phyloP scores from a whole-genome alignment of 2,888 invertebrate genomes.

The Escarpia spicata region DNA sequence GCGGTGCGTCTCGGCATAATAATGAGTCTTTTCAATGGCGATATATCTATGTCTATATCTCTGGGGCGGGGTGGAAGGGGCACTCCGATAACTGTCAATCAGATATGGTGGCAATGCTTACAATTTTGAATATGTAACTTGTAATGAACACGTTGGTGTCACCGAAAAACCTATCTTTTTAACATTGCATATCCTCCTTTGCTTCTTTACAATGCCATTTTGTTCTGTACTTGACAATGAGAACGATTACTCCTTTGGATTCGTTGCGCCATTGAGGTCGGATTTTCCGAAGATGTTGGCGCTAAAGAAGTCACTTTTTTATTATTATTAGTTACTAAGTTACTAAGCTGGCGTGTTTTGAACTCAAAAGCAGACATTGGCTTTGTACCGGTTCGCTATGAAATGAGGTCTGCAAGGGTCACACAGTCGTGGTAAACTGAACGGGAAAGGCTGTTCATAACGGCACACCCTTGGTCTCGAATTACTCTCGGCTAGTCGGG shows the following conservation, averaged over 20 bases:
- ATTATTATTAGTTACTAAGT: no score
- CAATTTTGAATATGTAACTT: neutral
- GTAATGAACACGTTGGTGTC: neutral
- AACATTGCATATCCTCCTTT: no score
- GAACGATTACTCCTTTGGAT: no score
- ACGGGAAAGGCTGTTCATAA: neutral
- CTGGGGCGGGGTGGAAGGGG: neutral
- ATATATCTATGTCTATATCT: neutral
- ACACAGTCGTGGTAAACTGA: neutral
- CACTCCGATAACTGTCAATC: neutral
- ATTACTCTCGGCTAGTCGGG: neutral
- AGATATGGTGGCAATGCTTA: neutral
- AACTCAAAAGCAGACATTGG: no score
- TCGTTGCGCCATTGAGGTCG: no score
- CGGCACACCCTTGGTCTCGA: neutral
- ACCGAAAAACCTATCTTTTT: neutral
- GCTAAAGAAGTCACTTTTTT: no score
- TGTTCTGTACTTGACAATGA: no score
- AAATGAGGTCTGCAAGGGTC: neutral
- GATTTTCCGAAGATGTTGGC: no score
- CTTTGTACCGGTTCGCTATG: no score
- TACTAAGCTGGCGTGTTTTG: no score
- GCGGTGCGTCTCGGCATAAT: neutral
- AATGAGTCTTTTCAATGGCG: neutral
- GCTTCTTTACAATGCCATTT: no score